Evolutionary conservation across 1,140 invertebrate genomes (phyloP).

Genomic region (Lerema accius): DNA sequence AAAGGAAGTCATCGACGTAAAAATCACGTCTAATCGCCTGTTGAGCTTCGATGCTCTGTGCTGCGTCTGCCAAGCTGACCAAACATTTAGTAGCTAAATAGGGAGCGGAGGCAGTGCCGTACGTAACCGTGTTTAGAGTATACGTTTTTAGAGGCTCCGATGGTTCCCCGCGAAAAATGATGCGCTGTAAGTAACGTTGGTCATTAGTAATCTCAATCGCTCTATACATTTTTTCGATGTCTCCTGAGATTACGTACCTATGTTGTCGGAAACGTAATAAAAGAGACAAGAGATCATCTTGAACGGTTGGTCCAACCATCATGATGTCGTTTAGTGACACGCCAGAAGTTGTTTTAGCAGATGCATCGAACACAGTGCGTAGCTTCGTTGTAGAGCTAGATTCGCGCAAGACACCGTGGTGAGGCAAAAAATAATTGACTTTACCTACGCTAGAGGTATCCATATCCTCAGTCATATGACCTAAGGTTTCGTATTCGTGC

Average conservation of each 20-base stretch:
- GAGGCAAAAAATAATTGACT: conserved; percentile 56
- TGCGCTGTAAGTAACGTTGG: conserved; percentile 50
- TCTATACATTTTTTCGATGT: conserved; percentile 61
- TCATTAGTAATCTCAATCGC: conserved; percentile 44
- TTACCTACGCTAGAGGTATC: neutral
- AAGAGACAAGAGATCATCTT: conserved; percentile 43
- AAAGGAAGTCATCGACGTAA: conserved; percentile 29
- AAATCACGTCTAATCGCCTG: conserved; percentile 16
- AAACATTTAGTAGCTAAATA: conserved; percentile 36
- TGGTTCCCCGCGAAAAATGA: conserved; percentile 41
- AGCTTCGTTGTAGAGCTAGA: conserved; percentile 46
- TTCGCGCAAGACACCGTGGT: conserved; percentile 56
- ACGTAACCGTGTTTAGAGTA: conserved; percentile 46
- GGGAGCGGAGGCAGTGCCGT: conserved; percentile 45
- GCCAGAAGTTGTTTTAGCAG: conserved; percentile 40
- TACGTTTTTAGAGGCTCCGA: conserved; percentile 35
- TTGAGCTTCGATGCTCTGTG: conserved; percentile 11
- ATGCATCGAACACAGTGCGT: conserved; percentile 59
- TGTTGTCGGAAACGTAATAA: conserved; percentile 46
- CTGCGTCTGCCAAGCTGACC: conserved; percentile 18
- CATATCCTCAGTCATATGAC: conserved; percentile 25
- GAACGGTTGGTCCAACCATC: conserved; percentile 62
- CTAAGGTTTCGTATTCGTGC: conserved; percentile 33
- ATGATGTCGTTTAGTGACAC: conserved; percentile 49
- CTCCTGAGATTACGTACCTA: conserved; percentile 45